Percentiles rank a stretch among this genome's conserved stretches.
Conservation (phyloP, 2,888 invertebrate species). For the Lepeophtheirus nordmannii region DNA sequence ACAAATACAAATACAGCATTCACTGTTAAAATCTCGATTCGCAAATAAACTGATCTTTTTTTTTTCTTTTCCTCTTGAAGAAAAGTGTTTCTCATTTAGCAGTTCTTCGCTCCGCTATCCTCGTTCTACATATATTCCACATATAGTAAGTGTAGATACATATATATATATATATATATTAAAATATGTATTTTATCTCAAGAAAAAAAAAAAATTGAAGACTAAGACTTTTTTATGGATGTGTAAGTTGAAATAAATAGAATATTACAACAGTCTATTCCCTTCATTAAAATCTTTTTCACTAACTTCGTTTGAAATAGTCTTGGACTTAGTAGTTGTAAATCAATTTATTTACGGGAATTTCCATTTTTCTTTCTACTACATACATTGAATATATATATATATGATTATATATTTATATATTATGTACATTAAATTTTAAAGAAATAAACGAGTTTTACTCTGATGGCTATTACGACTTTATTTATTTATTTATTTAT, state of each 20-base stretch:
- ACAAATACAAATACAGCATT: background rate
- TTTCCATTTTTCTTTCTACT: too few species aligned
- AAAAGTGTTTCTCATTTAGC: background rate
- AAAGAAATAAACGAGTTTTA: background rate
- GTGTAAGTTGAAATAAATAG: background rate
- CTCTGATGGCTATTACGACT: background rate
- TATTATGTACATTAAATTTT: too few species aligned
- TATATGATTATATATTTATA: too few species aligned
- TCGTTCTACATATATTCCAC: conserved; percentile 3
- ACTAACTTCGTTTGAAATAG: background rate
- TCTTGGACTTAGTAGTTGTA: background rate
- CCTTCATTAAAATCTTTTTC: background rate
- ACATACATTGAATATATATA: too few species aligned
- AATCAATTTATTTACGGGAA: too few species aligned
- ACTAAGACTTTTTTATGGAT: background rate
- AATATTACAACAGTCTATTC: background rate
- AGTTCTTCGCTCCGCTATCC: background rate
- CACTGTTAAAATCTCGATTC: background rate
- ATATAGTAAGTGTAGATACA: too few species aligned
- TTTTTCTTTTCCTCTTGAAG: background rate
- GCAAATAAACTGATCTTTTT: background rate
- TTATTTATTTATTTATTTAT: too few species aligned
- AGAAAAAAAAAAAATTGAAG: conserved; percentile 3
- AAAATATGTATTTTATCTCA: background rate
- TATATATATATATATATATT: background rate